Evolutionary conservation across 2,888 invertebrate species (phyloP).

Genomic region (Diaprepes abbreviatus): DNA sequence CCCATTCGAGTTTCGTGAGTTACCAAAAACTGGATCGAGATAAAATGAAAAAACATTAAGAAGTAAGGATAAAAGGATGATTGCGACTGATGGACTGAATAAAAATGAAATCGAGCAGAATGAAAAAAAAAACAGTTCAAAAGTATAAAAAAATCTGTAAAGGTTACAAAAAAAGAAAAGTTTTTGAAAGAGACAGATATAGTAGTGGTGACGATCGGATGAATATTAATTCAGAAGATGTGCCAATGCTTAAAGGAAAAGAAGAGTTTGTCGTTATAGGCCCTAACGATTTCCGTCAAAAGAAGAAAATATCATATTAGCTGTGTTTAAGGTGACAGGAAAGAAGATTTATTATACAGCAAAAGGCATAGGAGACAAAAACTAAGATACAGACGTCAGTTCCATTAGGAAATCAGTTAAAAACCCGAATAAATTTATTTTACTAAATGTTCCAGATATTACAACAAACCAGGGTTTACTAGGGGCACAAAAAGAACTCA

Average conservation of each 20-base stretch:
- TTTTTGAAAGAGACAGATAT: not conserved
- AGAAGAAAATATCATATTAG: not conserved
- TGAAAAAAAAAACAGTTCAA: not conserved
- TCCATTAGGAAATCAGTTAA: not conserved
- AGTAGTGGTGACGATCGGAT: not conserved
- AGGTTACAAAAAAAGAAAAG: not conserved
- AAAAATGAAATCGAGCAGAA: not conserved
- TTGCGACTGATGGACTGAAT: not conserved
- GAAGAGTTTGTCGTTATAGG: not conserved
- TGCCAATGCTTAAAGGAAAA: not conserved
- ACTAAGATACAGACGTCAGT: not conserved
- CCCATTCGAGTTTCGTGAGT: not conserved
- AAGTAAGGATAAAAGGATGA: not conserved
- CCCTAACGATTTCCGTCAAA: not conserved
- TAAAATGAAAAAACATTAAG: not conserved
- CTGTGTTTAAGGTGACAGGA: not conserved
- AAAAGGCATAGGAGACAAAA: not conserved
- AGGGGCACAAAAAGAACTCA: not conserved
- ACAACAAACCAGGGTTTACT: not conserved
- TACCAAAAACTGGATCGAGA: not conserved
- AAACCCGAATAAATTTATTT: not conserved
- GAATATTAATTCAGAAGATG: not conserved
- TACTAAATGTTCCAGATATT: constrained; percentile 2
- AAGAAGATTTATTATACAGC: not conserved
- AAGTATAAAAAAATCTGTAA: not conserved